A percentile compares a stretch with the other conserved stretches of the same genome.
Conservation (phyloP, 2,113 vertebrate genomes). For the Cranoglanis bouderius region DNA sequence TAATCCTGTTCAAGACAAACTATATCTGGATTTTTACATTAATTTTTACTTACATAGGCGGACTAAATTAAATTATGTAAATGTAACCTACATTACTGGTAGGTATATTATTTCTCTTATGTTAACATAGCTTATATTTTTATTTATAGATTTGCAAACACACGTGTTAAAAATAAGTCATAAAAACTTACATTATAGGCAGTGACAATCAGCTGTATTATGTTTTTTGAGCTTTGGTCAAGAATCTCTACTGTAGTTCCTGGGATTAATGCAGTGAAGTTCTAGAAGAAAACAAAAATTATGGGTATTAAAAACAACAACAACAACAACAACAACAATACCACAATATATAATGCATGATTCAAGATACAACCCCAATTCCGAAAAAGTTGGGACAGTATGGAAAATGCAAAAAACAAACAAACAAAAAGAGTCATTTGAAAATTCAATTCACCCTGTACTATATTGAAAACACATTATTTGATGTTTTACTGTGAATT, state of each 20-base stretch:
- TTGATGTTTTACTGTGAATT: no score
- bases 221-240: slow-evolving; percentile 93
- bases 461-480: no score
- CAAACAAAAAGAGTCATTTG: no score
- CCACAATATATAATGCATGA: neutral
- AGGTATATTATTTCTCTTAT: neutral
- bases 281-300: slow-evolving; percentile 66
- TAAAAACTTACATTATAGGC: slow-evolving; percentile 90
- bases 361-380: no score
- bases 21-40: neutral
- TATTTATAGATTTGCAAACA: no score
- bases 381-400: no score
- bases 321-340: no score
- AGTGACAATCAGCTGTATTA: slow-evolving; percentile 91
- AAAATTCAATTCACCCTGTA: no score
- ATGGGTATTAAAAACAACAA: neutral
- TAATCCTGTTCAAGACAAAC: neutral
- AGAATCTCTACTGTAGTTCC: slow-evolving; percentile 96
- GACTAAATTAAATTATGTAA: neutral
- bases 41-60: neutral
- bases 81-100: neutral
- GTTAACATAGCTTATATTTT: neutral
- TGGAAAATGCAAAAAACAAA: no score
- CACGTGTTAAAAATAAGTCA: neutral
- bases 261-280: slow-evolving; percentile 92